phyloP scores from a whole-genome alignment of 1,140 invertebrate genomes.

The Sitophilus oryzae region DNA sequence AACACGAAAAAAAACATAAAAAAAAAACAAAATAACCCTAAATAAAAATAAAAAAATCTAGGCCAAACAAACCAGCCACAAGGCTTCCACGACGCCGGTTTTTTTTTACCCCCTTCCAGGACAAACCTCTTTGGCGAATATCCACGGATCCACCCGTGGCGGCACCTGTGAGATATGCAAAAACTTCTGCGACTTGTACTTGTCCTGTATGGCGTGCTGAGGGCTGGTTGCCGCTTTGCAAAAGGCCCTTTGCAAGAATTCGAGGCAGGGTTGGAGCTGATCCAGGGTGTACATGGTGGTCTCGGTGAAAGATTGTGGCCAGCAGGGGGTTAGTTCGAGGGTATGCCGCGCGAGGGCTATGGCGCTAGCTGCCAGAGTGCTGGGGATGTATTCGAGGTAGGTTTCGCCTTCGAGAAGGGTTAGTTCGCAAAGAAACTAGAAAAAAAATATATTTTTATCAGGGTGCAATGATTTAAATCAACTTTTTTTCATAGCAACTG shows the following conservation, averaged over 20 bases:
- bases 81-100: too few relatives aligned
- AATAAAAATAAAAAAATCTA: background rate
- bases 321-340: slow-evolving; percentile 62
- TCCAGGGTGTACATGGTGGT: slow-evolving; percentile 63
- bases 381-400: slow-evolving; percentile 78
- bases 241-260: slow-evolving; percentile 64
- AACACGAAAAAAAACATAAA: too few relatives aligned
- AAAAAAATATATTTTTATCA: slow-evolving; percentile 19
- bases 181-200: slow-evolving; percentile 37
- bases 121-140: too few relatives aligned
- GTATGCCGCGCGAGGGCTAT: slow-evolving; percentile 75
- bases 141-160: slow-evolving; percentile 11
- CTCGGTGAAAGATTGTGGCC: slow-evolving; percentile 52
- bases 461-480: too few relatives aligned
- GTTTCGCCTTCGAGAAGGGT: slow-evolving; percentile 80
- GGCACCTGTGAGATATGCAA: slow-evolving; percentile 32
- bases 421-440: slow-evolving; percentile 79
- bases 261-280: slow-evolving; percentile 63
- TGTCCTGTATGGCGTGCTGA: slow-evolving; percentile 67
- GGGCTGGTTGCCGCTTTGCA: slow-evolving; percentile 55
- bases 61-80: background rate
- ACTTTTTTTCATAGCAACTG: too few relatives aligned
- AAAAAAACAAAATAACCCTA: too few relatives aligned
- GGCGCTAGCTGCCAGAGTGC: slow-evolving; percentile 73
- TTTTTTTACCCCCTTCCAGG: too few relatives aligned